Evolutionary conservation across 2,888 invertebrate genomes (phyloP), one percentile per base, ranked within the genome.

Genomic region (Lochmaea crataegi): DNA sequence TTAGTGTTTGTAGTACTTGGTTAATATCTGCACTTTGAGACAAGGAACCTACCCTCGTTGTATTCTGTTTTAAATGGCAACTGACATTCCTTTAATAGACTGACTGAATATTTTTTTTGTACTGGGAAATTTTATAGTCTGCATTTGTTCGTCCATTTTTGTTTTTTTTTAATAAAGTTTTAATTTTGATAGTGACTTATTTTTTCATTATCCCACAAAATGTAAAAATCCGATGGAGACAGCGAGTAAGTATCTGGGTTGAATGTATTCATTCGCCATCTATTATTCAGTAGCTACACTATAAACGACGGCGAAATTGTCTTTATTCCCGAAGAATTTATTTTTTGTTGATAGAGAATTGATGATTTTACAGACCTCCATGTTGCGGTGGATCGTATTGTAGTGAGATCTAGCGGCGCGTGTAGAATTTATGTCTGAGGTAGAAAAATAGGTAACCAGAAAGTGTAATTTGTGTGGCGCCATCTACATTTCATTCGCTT

Each of bases 111-210:
- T 63, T 56, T 63, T n/a, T 70, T 63, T 57, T 41, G 22, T 16
- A 48, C 18, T 32, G 16, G 10, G 6, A 16, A 38, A n/a, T 48
- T 61, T 70, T 66, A 66, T 53, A 72, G 67, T 75, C 75, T 73
- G 74, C 72, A 72, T 68, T 16, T 51, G 65, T 76, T 70, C 72
- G 74, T 76, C 76, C 76, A 76, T 66, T 73, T 73, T 76, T 76
- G 65, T 71, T 75, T 71, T 72, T 67, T 45, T 45, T 57, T 53
- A 63, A 71, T 70, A 69, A 72, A 71, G 68, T 65, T 71, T 60
- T 53, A 51, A 66, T 69, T 64, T 75, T 69, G 64, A 64, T n/a
- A 51, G 14, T 41, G 38, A 45, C 26, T 26, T 70, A 45, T 65
- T 68, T 41, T 63, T 26, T 41, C 12, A 26, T 14, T 26, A 26